Evolutionary conservation across 37 sponge, comb jelly and placozoan genomes (phyloP).

Genomic region (Eunapius fragilis): DNA sequence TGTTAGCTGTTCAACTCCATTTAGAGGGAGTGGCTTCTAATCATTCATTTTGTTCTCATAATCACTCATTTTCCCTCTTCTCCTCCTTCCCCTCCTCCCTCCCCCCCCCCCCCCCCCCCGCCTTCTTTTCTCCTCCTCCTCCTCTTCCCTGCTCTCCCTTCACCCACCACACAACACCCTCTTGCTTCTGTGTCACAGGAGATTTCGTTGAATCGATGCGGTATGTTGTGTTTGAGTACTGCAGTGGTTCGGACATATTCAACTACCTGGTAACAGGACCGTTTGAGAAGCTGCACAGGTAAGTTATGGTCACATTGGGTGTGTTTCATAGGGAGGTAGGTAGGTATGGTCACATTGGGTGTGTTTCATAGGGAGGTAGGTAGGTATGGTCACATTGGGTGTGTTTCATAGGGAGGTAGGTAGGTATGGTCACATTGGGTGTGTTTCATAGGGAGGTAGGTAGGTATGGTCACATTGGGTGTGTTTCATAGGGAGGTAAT

Average conservation of each 20-base stretch:
- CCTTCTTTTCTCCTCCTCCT: background rate
- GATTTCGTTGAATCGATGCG: background rate
- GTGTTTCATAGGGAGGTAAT: no score
- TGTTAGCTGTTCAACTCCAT: background rate
- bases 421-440: no score
- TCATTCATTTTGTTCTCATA: background rate
- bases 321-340: no score
- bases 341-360: no score
- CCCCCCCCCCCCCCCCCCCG: background rate
- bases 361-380: no score
- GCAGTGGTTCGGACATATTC: constrained; percentile 80
- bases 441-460: no score
- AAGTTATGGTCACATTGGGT: no score
- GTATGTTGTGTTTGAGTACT: constrained; percentile 84
- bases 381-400: no score
- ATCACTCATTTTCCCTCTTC: background rate
- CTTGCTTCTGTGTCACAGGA: background rate
- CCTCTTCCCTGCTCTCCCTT: background rate
- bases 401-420: no score
- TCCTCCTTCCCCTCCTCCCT: background rate
- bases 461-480: no score
- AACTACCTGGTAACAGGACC: constrained; percentile 81
- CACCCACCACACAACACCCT: background rate
- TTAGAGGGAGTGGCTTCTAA: background rate
- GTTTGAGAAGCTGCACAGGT: constrained; percentile 47